These are phyloP conservation scores for Amaurobius ferox DNA, from an alignment of 2,888 invertebrate genomes.

Conservation along the genomic window DNA sequence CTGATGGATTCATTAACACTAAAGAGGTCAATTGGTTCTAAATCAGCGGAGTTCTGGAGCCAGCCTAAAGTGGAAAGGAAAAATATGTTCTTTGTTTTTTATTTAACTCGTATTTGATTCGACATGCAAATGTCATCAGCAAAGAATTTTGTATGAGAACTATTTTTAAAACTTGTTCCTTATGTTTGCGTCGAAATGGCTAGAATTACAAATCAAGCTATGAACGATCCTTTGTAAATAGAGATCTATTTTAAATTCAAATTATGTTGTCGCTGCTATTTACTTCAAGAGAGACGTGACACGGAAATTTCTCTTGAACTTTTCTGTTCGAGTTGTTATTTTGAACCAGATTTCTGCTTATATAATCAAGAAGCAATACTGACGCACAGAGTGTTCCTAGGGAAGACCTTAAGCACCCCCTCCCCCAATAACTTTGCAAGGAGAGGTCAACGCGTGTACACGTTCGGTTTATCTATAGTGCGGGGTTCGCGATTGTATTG, in stretches of 20 bases:
- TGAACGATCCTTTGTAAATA: neutral
- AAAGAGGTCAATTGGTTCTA: neutral
- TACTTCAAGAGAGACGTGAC: neutral
- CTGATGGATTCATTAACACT: neutral
- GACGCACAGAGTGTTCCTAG: too few species aligned
- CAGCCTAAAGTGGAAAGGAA: neutral
- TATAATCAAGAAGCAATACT: too few species aligned
- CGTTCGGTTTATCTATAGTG: too few species aligned
- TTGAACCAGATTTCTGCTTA: too few species aligned
- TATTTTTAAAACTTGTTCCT: neutral
- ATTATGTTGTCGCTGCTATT: neutral
- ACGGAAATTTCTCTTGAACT: neutral
- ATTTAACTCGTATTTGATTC: neutral
- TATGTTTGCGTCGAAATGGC: neutral
- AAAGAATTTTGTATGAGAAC: neutral
- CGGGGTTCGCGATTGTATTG: too few species aligned
- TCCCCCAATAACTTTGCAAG: too few species aligned
- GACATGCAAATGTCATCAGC: neutral
- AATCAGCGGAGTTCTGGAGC: neutral
- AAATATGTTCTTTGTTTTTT: neutral
- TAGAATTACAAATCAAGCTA: neutral
- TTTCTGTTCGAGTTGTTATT: too few species aligned
- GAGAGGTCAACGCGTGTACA: too few species aligned
- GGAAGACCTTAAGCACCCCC: too few species aligned
- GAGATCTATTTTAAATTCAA: slow-evolving; percentile 5